Base-by-base conservation (phyloP, 1,140 invertebrate species). In the Drosophila tani region DNA sequence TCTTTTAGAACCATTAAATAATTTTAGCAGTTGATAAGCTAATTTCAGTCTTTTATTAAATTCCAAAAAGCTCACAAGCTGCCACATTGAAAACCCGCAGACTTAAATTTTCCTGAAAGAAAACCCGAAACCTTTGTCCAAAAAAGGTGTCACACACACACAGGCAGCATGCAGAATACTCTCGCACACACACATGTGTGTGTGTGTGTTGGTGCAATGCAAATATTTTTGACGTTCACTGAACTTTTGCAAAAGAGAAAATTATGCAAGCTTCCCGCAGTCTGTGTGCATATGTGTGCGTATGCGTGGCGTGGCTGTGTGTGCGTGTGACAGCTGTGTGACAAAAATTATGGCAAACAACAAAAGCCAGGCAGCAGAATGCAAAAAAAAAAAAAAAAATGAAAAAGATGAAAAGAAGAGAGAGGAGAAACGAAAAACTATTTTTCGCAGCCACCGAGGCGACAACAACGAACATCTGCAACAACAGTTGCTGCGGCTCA, bases 201-300 rank as follows among this genome's bases (percentile, higher is more conserved):
- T 57, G 19, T 21, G 1, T 17, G 35, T 70, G 35, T 45, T 69
- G 60, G 55, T 70, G 66, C 70, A 81, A 90, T 91, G 85, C 85
- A 90, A 91, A 90, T 91, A 91, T 82, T 90, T 91, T 91, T 83
- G 85, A 91, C 90, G 90, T 91, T 91, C 90, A 91, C 67, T 91
- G 90, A 91, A 91, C 90, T 91, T 91, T 90, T 77, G 64, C 74
- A 21, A 65, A 79, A 76, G 81, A 83, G 79, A 90, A 91, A 90
- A 90, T 90, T 90, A 90, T 90, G 81, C 85, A 90, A 90, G 85
- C 75, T 65, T 57, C 68, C 58, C 75, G 68, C 59, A 35, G 58
- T 41, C 53, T 51, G 21, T 65, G 29, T 68, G 58, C 43, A 41
- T 56, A 40, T 59, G 67, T 59, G 38, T 67, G 58, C 49, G 57